phyloP scores from a whole-genome alignment of 2,888 invertebrate species.

The Epinotia nisella region DNA sequence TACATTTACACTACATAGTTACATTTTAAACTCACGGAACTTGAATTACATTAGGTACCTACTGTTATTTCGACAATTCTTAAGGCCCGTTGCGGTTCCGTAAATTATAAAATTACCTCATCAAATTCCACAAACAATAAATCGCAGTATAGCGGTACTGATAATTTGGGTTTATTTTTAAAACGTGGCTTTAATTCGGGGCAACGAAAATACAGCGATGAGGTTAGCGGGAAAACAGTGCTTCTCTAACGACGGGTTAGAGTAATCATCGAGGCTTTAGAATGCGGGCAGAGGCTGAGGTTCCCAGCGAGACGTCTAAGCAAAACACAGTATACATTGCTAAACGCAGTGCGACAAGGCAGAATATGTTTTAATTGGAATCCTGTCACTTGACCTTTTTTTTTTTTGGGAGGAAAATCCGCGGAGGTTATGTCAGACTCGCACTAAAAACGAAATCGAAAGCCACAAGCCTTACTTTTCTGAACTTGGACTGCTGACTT shows the following conservation, averaged over 20 bases:
- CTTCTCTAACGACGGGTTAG: constrained; percentile 23
- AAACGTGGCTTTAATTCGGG: constrained; percentile 37
- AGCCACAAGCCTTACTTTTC: no score
- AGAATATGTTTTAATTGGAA: no score
- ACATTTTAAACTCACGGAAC: no score
- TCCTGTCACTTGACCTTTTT: no score
- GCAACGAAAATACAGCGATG: constrained; percentile 19
- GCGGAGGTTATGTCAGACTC: no score
- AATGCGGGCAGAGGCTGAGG: constrained; percentile 33
- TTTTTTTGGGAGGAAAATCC: no score
- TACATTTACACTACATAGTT: no score
- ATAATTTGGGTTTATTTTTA: constrained; percentile 20
- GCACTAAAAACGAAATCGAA: no score
- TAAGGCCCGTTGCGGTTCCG: not conserved
- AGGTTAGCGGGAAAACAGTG: constrained; percentile 16
- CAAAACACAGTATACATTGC: not conserved
- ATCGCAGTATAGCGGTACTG: constrained; percentile 22
- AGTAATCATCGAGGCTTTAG: constrained; percentile 21
- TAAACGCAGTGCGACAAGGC: not conserved
- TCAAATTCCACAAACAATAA: constrained; percentile 18
- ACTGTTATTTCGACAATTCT: not conserved
- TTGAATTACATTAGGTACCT: no score
- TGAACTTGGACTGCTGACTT: no score
- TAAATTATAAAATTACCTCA: constrained; percentile 15
- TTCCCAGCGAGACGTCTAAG: constrained; percentile 25